Conservation (phyloP, 1,140 invertebrate genomes). For the Heliothis subflexa region DNA sequence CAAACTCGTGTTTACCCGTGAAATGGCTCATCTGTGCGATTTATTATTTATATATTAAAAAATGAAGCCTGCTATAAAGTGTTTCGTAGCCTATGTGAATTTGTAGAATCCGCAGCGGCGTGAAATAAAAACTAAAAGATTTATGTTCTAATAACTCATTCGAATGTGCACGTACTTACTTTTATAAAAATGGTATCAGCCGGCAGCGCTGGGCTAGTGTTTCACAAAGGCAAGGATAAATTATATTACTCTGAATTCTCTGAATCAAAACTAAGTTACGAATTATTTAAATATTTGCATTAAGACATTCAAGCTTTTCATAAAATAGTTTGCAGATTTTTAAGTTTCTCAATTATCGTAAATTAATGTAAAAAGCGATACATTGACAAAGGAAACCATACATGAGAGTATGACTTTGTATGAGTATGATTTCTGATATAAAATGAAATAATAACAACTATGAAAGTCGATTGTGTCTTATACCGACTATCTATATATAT, state of each 20-base stretch:
- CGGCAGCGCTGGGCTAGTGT: constrained; percentile 12
- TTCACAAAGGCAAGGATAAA: constrained; percentile 10
- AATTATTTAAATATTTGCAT: constrained; percentile 13
- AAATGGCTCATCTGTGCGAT: constrained; percentile 19
- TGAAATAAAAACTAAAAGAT: constrained; percentile 7
- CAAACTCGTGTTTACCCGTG: not conserved
- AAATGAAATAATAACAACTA: no score
- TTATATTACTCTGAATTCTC: constrained; percentile 20
- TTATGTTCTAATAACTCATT: constrained; percentile 30
- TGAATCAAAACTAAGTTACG: constrained; percentile 17
- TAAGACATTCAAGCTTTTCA: not conserved
- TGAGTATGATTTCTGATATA: no score
- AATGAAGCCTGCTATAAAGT: not conserved
- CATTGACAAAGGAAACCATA: no score
- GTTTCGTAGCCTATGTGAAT: not conserved
- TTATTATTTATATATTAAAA: constrained; percentile 24
- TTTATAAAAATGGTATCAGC: constrained; percentile 28
- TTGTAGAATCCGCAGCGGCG: not conserved
- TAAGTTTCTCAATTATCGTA: not conserved
- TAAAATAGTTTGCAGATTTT: not conserved
- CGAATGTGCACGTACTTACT: constrained; percentile 32
- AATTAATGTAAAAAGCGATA: not conserved
- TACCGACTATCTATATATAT: no score
- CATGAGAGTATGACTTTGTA: no score
- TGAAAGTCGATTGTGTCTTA: no score